Conservation (phyloP, 2,888 invertebrate genomes). For the Ormia ochracea region DNA sequence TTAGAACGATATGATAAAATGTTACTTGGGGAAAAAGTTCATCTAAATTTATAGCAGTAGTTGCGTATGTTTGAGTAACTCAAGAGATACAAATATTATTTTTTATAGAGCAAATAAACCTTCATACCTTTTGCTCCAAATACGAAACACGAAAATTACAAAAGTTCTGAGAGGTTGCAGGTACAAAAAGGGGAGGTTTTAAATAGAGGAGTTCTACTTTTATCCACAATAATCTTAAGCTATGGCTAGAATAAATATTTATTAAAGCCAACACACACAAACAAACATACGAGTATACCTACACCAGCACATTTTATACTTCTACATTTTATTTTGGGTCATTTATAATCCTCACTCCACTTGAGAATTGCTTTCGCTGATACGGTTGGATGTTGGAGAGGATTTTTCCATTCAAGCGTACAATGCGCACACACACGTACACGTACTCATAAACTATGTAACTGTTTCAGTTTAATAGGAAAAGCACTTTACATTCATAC, state of each 20-base stretch:
- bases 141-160: neutral
- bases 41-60: constrained; percentile 6
- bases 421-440: neutral
- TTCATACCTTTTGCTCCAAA: constrained; percentile 34
- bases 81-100: neutral
- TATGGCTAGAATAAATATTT: constrained; percentile 24
- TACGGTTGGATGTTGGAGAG: constrained; percentile 25
- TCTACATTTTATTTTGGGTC: constrained; percentile 61
- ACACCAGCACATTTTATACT: neutral
- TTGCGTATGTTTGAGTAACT: neutral
- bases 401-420: constrained; percentile 45
- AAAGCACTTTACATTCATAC: neutral
- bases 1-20: neutral
- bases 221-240: constrained; percentile 59
- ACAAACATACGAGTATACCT: neutral
- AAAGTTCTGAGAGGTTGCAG: constrained; percentile 20
- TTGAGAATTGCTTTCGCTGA: constrained; percentile 31
- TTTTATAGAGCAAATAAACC: constrained; percentile 36
- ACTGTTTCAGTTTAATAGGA: neutral
- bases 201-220: constrained; percentile 60
- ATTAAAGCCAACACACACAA: neutral
- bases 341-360: constrained; percentile 65
- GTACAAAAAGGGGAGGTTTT: constrained; percentile 49
- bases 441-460: neutral
- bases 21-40: constrained; percentile 22